These are phyloP conservation scores for Gallinago jamesoni DNA, from an alignment of 2,113 vertebrate genomes.

Conservation along the genomic window DNA sequence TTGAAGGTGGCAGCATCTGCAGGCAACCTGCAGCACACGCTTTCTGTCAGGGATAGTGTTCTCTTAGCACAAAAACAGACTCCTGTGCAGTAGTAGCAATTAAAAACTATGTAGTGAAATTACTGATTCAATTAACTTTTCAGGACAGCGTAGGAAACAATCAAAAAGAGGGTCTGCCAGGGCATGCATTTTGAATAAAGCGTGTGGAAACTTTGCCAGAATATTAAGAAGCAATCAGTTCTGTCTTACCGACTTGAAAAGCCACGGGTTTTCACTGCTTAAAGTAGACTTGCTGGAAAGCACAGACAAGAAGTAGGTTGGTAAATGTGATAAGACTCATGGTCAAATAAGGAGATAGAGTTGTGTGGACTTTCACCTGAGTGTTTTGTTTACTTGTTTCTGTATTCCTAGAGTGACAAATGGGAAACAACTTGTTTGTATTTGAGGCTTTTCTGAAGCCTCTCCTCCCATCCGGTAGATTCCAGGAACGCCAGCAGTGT, in stretches of 20 bases:
- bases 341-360: neutral
- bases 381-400: slow-evolving; percentile 45
- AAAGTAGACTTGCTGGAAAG: neutral
- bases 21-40: rapidly evolving
- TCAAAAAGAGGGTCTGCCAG: neutral
- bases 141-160: neutral
- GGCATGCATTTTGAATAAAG: neutral
- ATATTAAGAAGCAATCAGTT: neutral
- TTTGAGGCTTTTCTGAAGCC: neutral
- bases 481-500: slow-evolving; percentile 24
- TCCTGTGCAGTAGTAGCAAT: neutral
- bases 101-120: neutral
- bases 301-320: neutral
- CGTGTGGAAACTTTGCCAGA: neutral
- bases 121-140: neutral
- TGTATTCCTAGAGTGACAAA: slow-evolving; percentile 34
- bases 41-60: neutral
- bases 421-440: slow-evolving; percentile 43
- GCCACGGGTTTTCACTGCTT: neutral
- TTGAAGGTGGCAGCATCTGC: neutral
- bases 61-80: neutral
- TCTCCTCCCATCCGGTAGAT: neutral
- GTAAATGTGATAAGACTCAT: neutral
- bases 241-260: neutral
- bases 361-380: slow-evolving; percentile 34